Evolutionary conservation across 2,797 vertebrate species (phyloP).

Genomic region (Nyctalus aviator): DNA sequence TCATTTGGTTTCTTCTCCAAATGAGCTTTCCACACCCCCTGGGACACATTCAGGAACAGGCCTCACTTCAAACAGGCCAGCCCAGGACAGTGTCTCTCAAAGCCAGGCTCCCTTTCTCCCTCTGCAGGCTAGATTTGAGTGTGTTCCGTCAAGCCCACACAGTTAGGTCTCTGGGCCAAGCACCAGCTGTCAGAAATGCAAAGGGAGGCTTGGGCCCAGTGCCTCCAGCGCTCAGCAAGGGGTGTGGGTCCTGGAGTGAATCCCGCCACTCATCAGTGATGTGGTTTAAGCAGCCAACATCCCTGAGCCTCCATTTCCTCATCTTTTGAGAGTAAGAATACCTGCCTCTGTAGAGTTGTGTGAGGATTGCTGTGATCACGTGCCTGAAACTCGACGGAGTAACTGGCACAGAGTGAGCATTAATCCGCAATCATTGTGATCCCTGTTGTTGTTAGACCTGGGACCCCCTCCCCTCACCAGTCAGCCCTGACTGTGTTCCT

Average conservation of each 20-base stretch:
- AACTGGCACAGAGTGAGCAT: neutral
- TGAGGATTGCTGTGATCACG: neutral
- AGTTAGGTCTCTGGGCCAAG: neutral
- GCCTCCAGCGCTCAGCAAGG: neutral
- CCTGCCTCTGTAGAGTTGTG: too few relatives aligned
- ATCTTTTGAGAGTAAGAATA: neutral
- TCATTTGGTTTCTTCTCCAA: slow-evolving; percentile 34
- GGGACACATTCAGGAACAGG: slow-evolving; percentile 25
- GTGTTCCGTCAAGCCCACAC: neutral
- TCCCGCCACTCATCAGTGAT: neutral
- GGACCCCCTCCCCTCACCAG: slow-evolving; percentile 61
- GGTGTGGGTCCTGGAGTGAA: neutral
- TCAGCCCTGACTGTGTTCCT: neutral
- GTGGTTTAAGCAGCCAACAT: neutral
- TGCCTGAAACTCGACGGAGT: neutral
- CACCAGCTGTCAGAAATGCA: neutral
- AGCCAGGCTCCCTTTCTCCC: neutral
- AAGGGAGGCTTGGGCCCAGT: neutral
- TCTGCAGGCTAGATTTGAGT: neutral
- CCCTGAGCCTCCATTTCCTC: neutral
- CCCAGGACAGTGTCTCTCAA: neutral
- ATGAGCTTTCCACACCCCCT: slow-evolving; percentile 43
- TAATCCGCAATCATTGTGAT: neutral
- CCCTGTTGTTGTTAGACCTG: neutral
- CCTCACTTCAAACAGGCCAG: neutral